Percentiles rank a stretch among this genome's conserved stretches.
These are phyloP conservation scores for Rhopalosiphum maidis DNA, from an alignment of 1,140 invertebrate genomes.

Conservation along the genomic window DNA sequence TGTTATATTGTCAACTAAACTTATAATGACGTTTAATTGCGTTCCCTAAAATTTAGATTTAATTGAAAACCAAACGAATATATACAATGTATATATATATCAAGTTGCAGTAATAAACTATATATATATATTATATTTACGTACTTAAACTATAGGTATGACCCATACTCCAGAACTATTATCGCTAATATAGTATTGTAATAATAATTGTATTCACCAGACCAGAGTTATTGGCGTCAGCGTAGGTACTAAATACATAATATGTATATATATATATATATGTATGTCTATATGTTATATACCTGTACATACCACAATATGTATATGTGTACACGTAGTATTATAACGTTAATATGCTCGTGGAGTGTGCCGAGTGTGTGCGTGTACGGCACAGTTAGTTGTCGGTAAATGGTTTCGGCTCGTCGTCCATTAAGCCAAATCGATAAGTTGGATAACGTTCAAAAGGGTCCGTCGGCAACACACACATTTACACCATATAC, in stretches of 20 bases:
- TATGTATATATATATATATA: not conserved
- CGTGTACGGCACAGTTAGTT: not conserved
- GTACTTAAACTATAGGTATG: not conserved
- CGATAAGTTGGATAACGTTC: slow-evolving; percentile 37
- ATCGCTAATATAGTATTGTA: not conserved
- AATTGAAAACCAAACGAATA: not conserved
- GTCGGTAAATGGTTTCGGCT: slow-evolving; percentile 21
- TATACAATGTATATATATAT: not conserved
- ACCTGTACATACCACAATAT: not conserved
- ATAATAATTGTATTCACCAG: not conserved
- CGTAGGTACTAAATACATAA: not conserved
- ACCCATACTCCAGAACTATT: not conserved
- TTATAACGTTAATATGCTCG: not conserved
- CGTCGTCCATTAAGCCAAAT: slow-evolving; percentile 30
- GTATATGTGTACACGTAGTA: not conserved
- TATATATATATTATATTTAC: not conserved
- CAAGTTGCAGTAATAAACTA: too few species aligned
- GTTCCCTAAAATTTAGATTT: not conserved
- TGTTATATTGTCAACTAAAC: not conserved
- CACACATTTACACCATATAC: not conserved
- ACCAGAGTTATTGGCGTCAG: not conserved
- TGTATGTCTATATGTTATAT: not conserved
- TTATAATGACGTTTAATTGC: not conserved
- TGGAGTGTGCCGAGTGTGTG: not conserved
- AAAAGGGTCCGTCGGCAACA: not conserved